Percentiles rank a stretch among this genome's conserved stretches.
Conservation (phyloP, 2,888 invertebrate genomes). For the Acrobasis consociella region DNA sequence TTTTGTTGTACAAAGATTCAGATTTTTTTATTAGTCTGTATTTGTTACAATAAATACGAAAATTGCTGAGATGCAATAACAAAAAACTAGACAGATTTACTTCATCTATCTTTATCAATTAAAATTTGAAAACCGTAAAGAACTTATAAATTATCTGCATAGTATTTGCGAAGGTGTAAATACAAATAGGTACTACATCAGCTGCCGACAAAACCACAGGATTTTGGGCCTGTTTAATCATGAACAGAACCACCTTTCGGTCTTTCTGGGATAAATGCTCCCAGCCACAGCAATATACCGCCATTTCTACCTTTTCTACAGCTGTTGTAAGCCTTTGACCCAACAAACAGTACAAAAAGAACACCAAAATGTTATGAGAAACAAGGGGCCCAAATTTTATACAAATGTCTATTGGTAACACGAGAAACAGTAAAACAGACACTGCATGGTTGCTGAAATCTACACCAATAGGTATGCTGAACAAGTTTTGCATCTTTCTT, state of each 20-base stretch:
- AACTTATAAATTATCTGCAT: conserved; percentile 51
- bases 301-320: conserved; percentile 45
- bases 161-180: conserved; percentile 45
- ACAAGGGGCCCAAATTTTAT: conserved; percentile 42
- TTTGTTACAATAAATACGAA: no score
- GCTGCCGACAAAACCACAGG: conserved; percentile 45
- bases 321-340: conserved; percentile 50
- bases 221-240: conserved; percentile 46
- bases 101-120: background rate
- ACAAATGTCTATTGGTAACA: conserved; percentile 42
- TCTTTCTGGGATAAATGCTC: conserved; percentile 41
- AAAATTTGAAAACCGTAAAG: conserved; percentile 46
- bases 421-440: conserved; percentile 44
- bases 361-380: conserved; percentile 39
- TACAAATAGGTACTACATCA: conserved; percentile 44
- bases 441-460: conserved; percentile 41
- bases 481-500: conserved; percentile 40
- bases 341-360: conserved; percentile 49
- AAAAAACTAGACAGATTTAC: background rate
- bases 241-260: conserved; percentile 41
- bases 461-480: conserved; percentile 39
- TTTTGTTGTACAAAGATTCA: no score
- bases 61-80: no score
- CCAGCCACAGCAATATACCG: conserved; percentile 51
- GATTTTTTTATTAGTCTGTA: no score